Conservation (phyloP, 2,113 vertebrate species). For the Myocastor coypus region DNA sequence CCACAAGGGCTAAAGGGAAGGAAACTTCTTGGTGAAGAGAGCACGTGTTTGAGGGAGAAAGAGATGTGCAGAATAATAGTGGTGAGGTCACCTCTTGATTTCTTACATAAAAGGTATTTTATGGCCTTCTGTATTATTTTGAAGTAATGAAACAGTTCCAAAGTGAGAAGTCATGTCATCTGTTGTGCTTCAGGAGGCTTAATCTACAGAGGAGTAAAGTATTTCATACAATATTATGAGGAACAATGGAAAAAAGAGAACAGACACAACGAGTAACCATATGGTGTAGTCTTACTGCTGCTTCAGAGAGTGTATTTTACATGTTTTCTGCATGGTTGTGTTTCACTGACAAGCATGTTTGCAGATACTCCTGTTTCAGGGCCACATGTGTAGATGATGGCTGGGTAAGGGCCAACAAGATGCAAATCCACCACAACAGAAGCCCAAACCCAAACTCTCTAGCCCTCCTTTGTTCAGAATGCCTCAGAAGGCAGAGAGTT, state of each 20-base stretch:
- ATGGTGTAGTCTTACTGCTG: slow-evolving; percentile 54
- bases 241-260: slow-evolving; percentile 51
- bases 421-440: background rate
- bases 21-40: background rate
- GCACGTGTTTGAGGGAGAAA: background rate
- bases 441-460: background rate
- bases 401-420: background rate
- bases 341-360: slow-evolving; percentile 66
- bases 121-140: slow-evolving; percentile 68
- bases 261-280: slow-evolving; percentile 63
- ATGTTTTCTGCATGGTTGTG: slow-evolving; percentile 70
- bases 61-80: background rate
- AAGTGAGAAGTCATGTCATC: slow-evolving; percentile 55
- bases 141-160: slow-evolving; percentile 76
- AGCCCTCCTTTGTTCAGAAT: slow-evolving; percentile 25
- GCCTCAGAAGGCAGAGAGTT: background rate
- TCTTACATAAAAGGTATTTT: slow-evolving; percentile 71
- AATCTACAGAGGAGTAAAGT: slow-evolving; percentile 52
- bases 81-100: slow-evolving; percentile 38
- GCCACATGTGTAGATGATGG: background rate
- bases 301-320: slow-evolving; percentile 67
- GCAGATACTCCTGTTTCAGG: background rate
- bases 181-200: slow-evolving; percentile 20
- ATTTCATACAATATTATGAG: slow-evolving; percentile 80
- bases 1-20: background rate